Conservation (phyloP, 2,113 vertebrate genomes). For the Leptosomus discolor region DNA sequence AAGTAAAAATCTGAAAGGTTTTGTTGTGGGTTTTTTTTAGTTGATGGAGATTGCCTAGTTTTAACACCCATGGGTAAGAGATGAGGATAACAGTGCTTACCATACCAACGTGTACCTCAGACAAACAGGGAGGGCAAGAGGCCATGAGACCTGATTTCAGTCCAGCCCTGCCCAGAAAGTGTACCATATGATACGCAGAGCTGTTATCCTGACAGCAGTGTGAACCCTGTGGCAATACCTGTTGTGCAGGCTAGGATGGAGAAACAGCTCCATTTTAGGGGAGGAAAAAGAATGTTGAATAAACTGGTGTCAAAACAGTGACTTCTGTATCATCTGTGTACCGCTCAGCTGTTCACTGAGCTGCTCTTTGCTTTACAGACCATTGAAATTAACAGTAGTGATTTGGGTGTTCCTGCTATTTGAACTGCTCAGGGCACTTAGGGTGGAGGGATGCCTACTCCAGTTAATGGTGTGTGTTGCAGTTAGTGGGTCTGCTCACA, state of each 20-base stretch:
- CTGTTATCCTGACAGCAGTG: neutral
- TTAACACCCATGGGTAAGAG: neutral
- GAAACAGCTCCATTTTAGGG: neutral
- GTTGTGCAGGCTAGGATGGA: neutral
- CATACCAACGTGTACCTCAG: neutral
- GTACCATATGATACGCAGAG: fast-evolving
- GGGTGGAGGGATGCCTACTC: fast-evolving
- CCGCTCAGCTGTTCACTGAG: neutral
- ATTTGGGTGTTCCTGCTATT: neutral
- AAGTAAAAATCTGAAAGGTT: neutral
- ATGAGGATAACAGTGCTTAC: neutral
- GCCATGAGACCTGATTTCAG: neutral
- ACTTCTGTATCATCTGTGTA: neutral
- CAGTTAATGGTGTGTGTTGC: neutral
- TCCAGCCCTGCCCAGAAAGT: neutral
- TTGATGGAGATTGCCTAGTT: neutral
- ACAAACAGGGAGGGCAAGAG: neutral
- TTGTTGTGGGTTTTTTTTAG: neutral
- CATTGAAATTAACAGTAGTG: neutral
- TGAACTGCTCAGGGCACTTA: neutral
- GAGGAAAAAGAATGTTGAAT: neutral
- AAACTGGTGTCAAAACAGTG: neutral
- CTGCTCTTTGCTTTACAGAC: neutral
- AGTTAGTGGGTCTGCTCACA: neutral
- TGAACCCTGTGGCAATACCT: neutral